phyloP scores from a whole-genome alignment of 2,888 invertebrate genomes.

The Zhuqinia jingwanae region DNA sequence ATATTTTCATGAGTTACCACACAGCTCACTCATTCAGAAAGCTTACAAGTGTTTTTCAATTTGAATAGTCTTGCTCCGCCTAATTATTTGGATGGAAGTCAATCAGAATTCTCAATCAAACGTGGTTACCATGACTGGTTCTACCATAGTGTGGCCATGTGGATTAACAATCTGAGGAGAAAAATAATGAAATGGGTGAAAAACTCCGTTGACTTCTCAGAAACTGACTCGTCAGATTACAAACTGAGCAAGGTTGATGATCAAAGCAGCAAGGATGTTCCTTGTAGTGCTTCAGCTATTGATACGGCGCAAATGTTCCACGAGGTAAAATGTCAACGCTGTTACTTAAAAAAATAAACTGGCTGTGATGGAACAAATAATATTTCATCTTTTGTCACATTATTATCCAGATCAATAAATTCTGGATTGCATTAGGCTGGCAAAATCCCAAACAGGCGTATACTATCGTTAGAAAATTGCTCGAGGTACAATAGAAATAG shows the following conservation, averaged over 20 bases:
- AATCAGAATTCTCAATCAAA: conserved; percentile 56
- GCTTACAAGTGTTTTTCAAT: not conserved
- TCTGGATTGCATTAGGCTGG: conserved; percentile 69
- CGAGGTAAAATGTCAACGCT: conserved; percentile 28
- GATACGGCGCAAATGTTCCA: conserved; percentile 66
- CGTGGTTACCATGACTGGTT: conserved; percentile 61
- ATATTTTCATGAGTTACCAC: not conserved
- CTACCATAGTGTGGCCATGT: conserved; percentile 64
- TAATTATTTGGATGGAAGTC: conserved; percentile 20
- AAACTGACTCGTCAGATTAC: conserved; percentile 16
- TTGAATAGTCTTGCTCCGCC: conserved; percentile 34
- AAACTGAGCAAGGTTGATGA: conserved; percentile 27
- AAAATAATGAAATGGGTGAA: conserved; percentile 64
- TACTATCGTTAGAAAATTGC: conserved; percentile 62
- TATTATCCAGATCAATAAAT: conserved; percentile 58
- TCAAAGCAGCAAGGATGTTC: conserved; percentile 40
- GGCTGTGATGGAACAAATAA: not conserved
- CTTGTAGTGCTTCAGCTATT: conserved; percentile 65
- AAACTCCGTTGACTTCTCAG: conserved; percentile 42
- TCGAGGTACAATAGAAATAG: too few species aligned
- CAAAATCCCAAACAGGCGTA: conserved; percentile 57
- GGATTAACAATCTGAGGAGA: conserved; percentile 59
- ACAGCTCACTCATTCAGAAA: not conserved
- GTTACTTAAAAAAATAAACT: not conserved
- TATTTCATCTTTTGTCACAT: not conserved